These are phyloP conservation scores for Syngnathoides biaculeatus DNA, from an alignment of 2,113 vertebrate genomes.

Conservation along the genomic window DNA sequence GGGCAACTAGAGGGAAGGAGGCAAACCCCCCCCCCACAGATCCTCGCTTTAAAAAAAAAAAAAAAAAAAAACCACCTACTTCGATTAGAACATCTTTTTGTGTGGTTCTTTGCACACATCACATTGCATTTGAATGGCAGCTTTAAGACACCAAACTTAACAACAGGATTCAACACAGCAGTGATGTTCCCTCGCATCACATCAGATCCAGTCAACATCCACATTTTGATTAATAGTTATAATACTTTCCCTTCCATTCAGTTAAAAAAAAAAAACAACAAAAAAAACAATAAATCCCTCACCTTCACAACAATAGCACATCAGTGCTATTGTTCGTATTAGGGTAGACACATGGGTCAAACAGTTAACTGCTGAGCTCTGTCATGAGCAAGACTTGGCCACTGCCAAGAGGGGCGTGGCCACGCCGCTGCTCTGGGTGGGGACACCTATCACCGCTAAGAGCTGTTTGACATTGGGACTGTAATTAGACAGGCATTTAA, in stretches of 20 bases:
- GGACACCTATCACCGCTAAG: too few species aligned
- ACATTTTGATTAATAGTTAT: background rate
- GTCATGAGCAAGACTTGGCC: too few species aligned
- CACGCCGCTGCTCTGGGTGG: too few species aligned
- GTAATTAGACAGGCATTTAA: too few species aligned
- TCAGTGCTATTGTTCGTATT: too few species aligned
- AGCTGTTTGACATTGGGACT: too few species aligned
- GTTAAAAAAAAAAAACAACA: too few species aligned
- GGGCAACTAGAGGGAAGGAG: constrained; percentile 16
- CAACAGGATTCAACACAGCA: background rate
- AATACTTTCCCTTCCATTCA: background rate
- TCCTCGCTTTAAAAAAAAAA: too few species aligned
- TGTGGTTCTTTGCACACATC: constrained; percentile 18
- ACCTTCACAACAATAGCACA: background rate
- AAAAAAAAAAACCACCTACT: constrained; percentile 33
- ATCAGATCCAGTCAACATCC: background rate
- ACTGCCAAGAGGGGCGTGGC: too few species aligned
- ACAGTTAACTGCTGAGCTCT: too few species aligned
- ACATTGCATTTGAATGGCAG: background rate
- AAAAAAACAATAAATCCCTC: background rate
- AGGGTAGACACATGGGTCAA: too few species aligned
- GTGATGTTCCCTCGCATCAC: background rate
- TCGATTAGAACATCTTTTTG: constrained; percentile 28
- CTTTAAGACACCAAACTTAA: background rate
- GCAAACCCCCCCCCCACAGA: constrained; percentile 12